Evolutionary conservation across 2,888 invertebrate genomes (phyloP), one percentile per base, ranked within the genome.

Genomic region (Nineta flava): DNA sequence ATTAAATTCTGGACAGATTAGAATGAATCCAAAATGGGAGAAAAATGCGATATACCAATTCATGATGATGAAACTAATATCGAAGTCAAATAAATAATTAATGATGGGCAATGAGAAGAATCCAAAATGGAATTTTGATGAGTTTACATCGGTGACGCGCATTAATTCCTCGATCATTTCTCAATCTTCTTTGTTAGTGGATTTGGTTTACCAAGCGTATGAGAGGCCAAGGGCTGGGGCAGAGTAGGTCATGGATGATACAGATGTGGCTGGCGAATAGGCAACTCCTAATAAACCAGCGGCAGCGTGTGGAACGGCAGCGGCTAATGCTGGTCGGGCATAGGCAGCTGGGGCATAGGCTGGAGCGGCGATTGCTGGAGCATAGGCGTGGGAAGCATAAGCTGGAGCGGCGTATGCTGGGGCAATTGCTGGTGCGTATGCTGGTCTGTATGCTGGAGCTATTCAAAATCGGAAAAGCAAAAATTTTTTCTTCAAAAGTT

Each of bases 241-340:
- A 13, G 40, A 26, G 15, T 76, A 76, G 42, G 72, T 71, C 72
- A 76, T 75, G 62, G 75, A 75, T 10, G 76, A 73, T 10, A 76
- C 76, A 19, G 74, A 69, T 6, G 77, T 74, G n/a, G 76, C 75
- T 41, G 76, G 72, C 12, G 76, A 74, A 57, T 76, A 77, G 1
- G 74, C 74, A 15, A 76, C 73, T 38, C 76, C 76, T n/a, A 76
- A 65, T 40, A 75, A 69, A 13, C 72, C 71, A 48, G 57, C 57
- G 49, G 53, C 53, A 51, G 59, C 57, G 48, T 57, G 56, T 49
- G 67, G 62, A 13, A 68, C 61, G 42, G 72, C 53, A 2, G 56
- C 50, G 12, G 55, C 57, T 1, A 54, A 56, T 35, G 53, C 56
- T 47, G 55, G 52, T 16, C 52, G 51, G 46, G 56, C 55, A 9